Conservation (phyloP, 2,113 vertebrate species). For the Motacilla tschutschensis region DNA sequence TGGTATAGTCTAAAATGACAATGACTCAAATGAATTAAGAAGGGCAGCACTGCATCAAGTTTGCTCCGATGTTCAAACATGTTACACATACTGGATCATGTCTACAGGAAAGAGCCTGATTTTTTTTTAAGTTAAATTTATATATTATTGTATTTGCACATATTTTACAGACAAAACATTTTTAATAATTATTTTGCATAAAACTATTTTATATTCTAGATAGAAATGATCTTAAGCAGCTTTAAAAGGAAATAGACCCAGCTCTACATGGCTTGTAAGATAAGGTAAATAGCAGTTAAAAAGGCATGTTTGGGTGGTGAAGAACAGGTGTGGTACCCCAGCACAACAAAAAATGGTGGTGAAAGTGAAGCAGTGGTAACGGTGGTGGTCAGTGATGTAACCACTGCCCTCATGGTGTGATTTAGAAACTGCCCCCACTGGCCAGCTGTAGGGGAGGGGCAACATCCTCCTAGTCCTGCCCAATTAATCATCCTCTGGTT, state of each 20-base stretch:
- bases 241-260: not conserved
- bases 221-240: not conserved
- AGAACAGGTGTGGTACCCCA: not conserved
- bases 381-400: not conserved
- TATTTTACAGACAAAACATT: not conserved
- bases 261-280: not conserved
- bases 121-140: not conserved
- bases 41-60: not conserved
- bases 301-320: not conserved
- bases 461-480: not conserved
- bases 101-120: not conserved
- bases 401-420: not conserved
- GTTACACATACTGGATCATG: not conserved
- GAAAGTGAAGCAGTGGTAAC: not conserved
- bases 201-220: not conserved
- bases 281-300: not conserved
- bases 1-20: not conserved
- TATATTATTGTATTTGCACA: not conserved
- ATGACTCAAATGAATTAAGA: not conserved
- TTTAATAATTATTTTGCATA: fast-evolving
- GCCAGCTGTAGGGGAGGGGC: not conserved
- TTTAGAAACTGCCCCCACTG: not conserved
- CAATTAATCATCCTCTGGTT: constrained; percentile 4
- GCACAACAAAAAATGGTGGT: not conserved
- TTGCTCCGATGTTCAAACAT: not conserved